Evolutionary conservation across 2,797 vertebrate genomes (phyloP).

Genomic region (Pseudochromis fuscus): DNA sequence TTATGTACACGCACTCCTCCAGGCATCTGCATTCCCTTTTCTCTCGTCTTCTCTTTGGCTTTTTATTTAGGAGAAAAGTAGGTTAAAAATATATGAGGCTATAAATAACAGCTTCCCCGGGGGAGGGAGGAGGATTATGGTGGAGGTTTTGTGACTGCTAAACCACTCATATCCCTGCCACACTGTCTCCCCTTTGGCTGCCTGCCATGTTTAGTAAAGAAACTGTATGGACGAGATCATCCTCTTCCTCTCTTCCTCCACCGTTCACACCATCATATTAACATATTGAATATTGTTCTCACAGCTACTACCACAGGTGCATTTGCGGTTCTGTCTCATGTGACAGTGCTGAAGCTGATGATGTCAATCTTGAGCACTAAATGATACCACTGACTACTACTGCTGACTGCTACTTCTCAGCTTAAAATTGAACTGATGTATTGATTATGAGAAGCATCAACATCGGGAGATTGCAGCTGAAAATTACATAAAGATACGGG

Average conservation of each 20-base stretch:
- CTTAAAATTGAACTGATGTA: not conserved
- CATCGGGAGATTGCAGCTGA: not conserved
- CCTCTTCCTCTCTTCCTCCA: constrained; percentile 13
- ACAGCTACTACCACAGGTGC: not conserved
- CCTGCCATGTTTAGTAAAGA: constrained; percentile 64
- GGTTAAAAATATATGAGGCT: constrained; percentile 80
- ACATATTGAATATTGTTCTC: not conserved
- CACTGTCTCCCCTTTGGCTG: constrained; percentile 63
- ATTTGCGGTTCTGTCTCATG: not conserved
- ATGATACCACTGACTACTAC: not conserved
- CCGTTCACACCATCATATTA: not conserved
- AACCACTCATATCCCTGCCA: constrained; percentile 66
- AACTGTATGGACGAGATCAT: constrained; percentile 5
- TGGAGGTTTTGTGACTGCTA: constrained; percentile 71
- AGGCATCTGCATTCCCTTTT: constrained; percentile 51
- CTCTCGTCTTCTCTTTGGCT: constrained; percentile 24
- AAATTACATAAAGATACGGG: not conserved
- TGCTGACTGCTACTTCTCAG: not conserved
- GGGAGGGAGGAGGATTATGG: constrained; percentile 71
- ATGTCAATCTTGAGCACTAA: not conserved
- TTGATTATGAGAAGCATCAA: not conserved
- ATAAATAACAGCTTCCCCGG: constrained; percentile 77
- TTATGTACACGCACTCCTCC: constrained; percentile 41
- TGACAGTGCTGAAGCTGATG: not conserved
- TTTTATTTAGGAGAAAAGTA: constrained; percentile 72